Base-by-base conservation (phyloP, 64 coral and sea anemone genomes). In the Hydrozoanthus tunicans region DNA sequence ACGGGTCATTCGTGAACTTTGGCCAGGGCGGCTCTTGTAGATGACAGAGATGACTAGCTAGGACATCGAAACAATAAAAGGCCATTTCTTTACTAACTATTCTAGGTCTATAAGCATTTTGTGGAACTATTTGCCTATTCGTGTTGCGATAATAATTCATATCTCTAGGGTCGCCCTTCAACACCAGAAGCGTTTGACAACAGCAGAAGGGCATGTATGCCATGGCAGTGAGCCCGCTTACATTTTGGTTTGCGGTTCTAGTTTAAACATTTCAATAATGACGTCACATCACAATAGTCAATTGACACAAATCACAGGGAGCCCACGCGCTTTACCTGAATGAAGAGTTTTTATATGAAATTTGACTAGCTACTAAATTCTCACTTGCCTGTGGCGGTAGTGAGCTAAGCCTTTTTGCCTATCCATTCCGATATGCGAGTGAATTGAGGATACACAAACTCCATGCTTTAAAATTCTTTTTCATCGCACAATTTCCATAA, bases 41-140 rank as follows among this genome's bases (percentile, higher is more conserved):
- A 63, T 90, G 94, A 79, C 94, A 92, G 77, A 99, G 81, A 92
- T 99, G 97, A 72, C 89, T 90, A 78, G 89, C 89, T 93, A 99
- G 80, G 59, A 99, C 81, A 67, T 99, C 97, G 91, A 99, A 99
- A 84, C 97, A 99, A 58, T 93, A 99, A 84, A 99, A 99, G 15
- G 97, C 97, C 97, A 99, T 99, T 82, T 99, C 97, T 61, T 99
- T 99, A 58, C 81, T 91, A 89, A 99, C 93, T 93, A 99, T 92
- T 79, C 97, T 90, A 71, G 89, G 91, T 86, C 92, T 91, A 71
- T 89, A 95, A 56, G 64, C 85, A 91, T 90, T 91, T 70, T 89
- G 94, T 62, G 74, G 78, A 85, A 82, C 82, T 89, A 91, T 88
- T 82, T 96, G 92, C n/a, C 93, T 81, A 90, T 89, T 96, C 64